A percentile compares a stretch with the other conserved stretches of the same genome.
Evolutionary conservation across 2,113 vertebrate species (phyloP).

Genomic region (Cygnus buccinator): DNA sequence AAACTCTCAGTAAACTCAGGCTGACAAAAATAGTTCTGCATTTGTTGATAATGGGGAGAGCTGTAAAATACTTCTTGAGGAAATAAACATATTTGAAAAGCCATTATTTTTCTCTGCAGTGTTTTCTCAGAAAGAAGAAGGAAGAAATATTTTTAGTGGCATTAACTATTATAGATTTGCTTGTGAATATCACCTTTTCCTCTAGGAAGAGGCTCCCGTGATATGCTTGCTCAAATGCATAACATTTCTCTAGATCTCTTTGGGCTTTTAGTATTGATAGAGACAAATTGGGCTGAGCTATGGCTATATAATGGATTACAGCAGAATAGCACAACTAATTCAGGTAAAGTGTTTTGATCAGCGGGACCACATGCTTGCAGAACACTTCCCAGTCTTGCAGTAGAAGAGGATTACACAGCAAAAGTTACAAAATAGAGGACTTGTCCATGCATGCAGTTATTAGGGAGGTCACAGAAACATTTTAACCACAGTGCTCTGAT

Average conservation of each 20-base stretch:
- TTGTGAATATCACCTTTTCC: background rate
- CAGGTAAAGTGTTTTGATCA: background rate
- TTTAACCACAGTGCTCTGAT: background rate
- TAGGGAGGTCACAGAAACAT: background rate
- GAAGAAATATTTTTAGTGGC: background rate
- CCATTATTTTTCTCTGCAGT: background rate
- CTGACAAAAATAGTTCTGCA: background rate
- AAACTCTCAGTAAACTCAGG: background rate
- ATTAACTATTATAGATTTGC: background rate
- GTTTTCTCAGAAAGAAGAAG: background rate
- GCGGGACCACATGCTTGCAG: background rate
- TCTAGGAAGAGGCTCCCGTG: background rate
- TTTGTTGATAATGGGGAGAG: background rate
- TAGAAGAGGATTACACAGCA: accelerated
- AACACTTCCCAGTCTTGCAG: background rate
- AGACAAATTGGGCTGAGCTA: background rate
- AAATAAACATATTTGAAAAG: background rate
- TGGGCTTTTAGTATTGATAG: background rate
- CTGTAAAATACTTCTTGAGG: background rate
- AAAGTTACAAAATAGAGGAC: background rate
- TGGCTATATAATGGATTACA: background rate
- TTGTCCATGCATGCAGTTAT: background rate
- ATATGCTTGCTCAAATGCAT: background rate
- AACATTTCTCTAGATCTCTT: background rate
- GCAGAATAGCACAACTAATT: background rate